Percentiles rank a stretch among this genome's conserved stretches.
Conservation (phyloP, 2,888 invertebrate genomes). For the Lissonota sp. region DNA sequence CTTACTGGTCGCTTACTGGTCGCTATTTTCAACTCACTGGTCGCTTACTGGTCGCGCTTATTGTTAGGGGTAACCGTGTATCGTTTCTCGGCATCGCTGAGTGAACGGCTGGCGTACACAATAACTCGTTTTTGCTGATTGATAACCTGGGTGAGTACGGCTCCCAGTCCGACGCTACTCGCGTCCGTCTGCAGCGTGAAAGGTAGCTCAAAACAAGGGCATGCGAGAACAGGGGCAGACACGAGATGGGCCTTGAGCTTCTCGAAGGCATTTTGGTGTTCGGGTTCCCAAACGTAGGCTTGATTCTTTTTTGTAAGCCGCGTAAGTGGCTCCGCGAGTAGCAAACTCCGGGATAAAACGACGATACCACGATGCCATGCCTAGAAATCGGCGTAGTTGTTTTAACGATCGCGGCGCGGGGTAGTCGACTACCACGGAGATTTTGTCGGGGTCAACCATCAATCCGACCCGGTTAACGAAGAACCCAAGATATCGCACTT, state of each 20-base stretch:
- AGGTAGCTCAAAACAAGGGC: slow-evolving; percentile 36
- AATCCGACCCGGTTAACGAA: slow-evolving; percentile 46
- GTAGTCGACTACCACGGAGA: slow-evolving; percentile 21
- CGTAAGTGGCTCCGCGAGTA: slow-evolving; percentile 63
- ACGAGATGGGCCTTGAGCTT: slow-evolving; percentile 11
- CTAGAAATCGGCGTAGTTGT: slow-evolving; percentile 70
- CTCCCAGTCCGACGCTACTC: slow-evolving; percentile 57
- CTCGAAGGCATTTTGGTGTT: slow-evolving; percentile 9
- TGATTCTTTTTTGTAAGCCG: slow-evolving; percentile 59
- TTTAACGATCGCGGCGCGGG: slow-evolving; percentile 34
- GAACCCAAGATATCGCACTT: slow-evolving; percentile 54
- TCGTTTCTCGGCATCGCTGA: slow-evolving; percentile 63
- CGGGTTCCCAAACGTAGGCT: slow-evolving; percentile 36
- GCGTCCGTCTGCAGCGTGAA: slow-evolving; percentile 65
- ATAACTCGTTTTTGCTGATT: slow-evolving; percentile 65
- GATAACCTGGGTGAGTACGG: slow-evolving; percentile 65
- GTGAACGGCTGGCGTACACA: slow-evolving; percentile 66
- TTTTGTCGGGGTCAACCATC: slow-evolving; percentile 43
- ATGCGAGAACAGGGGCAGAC: slow-evolving; percentile 30
- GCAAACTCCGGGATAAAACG: slow-evolving; percentile 67
- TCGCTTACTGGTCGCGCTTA: no score
- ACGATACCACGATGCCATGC: slow-evolving; percentile 71
- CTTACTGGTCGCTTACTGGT: no score
- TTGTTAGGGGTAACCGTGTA: slow-evolving; percentile 68
- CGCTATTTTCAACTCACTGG: no score